These are phyloP conservation scores for Spea bombifrons DNA, from an alignment of 2,113 vertebrate species.

Conservation along the genomic window DNA sequence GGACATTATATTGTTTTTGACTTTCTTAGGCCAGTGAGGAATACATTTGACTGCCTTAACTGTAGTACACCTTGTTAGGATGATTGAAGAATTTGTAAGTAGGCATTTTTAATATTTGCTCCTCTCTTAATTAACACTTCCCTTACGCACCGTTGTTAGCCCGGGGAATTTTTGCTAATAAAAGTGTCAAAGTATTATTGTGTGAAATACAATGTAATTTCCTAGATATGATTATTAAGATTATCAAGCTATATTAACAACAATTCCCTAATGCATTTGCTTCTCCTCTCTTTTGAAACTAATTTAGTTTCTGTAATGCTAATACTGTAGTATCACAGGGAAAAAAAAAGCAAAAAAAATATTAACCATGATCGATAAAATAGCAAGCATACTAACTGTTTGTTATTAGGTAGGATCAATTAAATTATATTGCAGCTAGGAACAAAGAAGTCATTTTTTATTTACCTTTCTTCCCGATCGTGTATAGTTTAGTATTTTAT, in stretches of 20 bases:
- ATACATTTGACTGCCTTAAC: constrained; percentile 35
- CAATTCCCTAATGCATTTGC: constrained; percentile 52
- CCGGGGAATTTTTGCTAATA: constrained; percentile 68
- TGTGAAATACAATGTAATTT: constrained; percentile 65
- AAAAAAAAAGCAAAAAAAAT: constrained; percentile 9
- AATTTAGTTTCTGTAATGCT: constrained; percentile 50
- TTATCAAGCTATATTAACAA: constrained; percentile 56
- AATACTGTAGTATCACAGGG: constrained; percentile 39
- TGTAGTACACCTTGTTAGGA: constrained; percentile 50
- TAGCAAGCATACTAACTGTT: constrained; percentile 26
- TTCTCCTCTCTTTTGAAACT: constrained; percentile 55
- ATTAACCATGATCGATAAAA: constrained; percentile 38
- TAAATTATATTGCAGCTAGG: constrained; percentile 14
- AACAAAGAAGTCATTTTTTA: constrained; percentile 20
- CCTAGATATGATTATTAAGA: constrained; percentile 64
- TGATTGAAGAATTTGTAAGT: constrained; percentile 60
- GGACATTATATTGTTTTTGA: constrained; percentile 12
- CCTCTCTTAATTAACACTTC: constrained; percentile 62
- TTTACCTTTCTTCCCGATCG: constrained; percentile 22
- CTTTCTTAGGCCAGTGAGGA: constrained; percentile 38
- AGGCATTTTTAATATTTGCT: constrained; percentile 61
- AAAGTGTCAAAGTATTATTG: constrained; percentile 63
- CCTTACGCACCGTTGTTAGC: constrained; percentile 59
- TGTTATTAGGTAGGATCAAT: constrained; percentile 37
- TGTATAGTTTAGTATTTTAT: constrained; percentile 18